phyloP scores from a whole-genome alignment of 1,140 invertebrate species.

The Bombus fervidus region DNA sequence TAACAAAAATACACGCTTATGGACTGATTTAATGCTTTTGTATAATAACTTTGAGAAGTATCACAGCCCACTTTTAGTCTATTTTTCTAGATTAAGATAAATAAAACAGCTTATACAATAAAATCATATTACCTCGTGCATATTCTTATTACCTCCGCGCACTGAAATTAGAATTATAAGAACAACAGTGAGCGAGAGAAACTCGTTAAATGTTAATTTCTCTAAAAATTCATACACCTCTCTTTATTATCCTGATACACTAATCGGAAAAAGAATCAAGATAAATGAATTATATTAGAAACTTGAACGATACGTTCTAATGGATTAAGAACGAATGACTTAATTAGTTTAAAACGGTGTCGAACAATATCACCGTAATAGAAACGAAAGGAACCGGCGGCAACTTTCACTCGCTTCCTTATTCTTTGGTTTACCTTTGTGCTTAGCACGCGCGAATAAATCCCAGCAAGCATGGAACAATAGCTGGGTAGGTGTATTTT shows the following conservation, averaged over 20 bases:
- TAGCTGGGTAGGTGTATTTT: constrained; percentile 66
- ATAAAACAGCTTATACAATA: background rate
- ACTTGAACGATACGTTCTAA: background rate
- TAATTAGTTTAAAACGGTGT: constrained; percentile 32
- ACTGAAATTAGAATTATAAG: background rate
- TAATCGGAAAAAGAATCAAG: background rate
- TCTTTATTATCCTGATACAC: background rate
- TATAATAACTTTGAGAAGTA: no score
- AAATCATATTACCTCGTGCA: background rate
- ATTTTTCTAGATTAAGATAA: background rate
- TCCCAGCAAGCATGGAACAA: constrained; percentile 62
- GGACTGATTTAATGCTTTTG: no score
- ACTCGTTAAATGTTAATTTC: constrained; percentile 25
- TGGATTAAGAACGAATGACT: constrained; percentile 6
- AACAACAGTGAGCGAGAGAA: background rate
- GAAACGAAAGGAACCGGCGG: constrained; percentile 24
- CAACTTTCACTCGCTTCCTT: constrained; percentile 30
- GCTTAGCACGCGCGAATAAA: constrained; percentile 50
- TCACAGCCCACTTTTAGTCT: no score
- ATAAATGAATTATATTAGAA: background rate
- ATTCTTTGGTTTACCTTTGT: constrained; percentile 31
- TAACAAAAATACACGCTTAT: no score
- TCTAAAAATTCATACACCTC: background rate
- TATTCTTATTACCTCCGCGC: background rate
- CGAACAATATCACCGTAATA: constrained; percentile 23